Base-by-base conservation (phyloP, 1,140 invertebrate genomes). In the Centruroides sculpturatus region DNA sequence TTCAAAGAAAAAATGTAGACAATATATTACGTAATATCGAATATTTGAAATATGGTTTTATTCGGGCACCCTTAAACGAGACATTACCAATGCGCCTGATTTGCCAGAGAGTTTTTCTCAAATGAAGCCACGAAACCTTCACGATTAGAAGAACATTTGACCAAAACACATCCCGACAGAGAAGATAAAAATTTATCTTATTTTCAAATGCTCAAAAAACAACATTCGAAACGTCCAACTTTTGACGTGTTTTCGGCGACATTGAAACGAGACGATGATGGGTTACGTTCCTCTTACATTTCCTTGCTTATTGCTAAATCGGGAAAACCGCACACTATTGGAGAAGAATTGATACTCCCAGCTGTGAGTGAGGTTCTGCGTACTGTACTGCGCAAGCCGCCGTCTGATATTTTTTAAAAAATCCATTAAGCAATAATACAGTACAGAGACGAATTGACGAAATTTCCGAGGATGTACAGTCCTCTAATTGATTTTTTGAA, bases 261-360 rank as follows among this genome's bases (percentile, higher is more conserved):
- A 10, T 52, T 55, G 34, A 57, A 62, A 55, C 63, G 65, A 65
- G 58, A 63, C 48, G 58, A 55, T 59, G 57, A 66, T 48, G 61
- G 55, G 36, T 55, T 67, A 23, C 56, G 50, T 11, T 65, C 61
- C 12, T 61, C 65, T 41, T 67, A 66, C 49, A 66, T 60, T 34
- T 65, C 57, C 6, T 47, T 64, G 54, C 36, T 64, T 23, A 66
- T 66, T 56, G 65, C 66, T 47, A 57, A 61, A 57, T 59, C 55
- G 11, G 56, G 63, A 8, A 62, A 66, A 55, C 60, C 57, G 49
- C 49, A 63, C 54, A 66, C 52, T 41, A 63, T 66, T 59, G 64
- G 64, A n/a, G 60, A 66, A 62, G 47, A 54, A 35, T 55, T 66
- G 48, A 66, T 62, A 58, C 55, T 61, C 9, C 51, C 59, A 47